phyloP scores from a whole-genome alignment of 2,888 invertebrate genomes.

The Macrosoma leucophasiata region DNA sequence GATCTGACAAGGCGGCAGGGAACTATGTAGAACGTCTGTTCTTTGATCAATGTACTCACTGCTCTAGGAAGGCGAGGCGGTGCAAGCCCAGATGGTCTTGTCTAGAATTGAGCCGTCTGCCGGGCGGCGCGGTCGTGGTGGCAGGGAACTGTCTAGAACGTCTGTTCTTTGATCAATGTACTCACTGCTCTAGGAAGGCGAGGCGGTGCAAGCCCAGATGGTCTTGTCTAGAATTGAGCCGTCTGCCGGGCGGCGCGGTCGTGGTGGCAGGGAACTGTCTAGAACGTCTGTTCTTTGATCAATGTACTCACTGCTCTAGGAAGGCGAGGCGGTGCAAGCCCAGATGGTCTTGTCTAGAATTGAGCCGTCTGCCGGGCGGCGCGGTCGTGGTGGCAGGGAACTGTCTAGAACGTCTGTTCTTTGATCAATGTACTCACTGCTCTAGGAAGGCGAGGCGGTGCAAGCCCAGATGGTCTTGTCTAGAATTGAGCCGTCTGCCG shows the following conservation, averaged over 20 bases:
- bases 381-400: no score
- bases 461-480: constrained; percentile 57
- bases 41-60: constrained; percentile 54
- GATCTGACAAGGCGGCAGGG: no score
- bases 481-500: constrained; percentile 52
- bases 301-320: constrained; percentile 63
- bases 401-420: no score
- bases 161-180: no score
- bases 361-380: constrained; percentile 47
- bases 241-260: constrained; percentile 45
- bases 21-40: no score
- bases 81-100: constrained; percentile 54
- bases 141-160: no score
- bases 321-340: constrained; percentile 37
- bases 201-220: constrained; percentile 38
- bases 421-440: no score
- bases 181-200: constrained; percentile 59
- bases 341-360: constrained; percentile 66
- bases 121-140: no score
- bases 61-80: constrained; percentile 47
- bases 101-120: constrained; percentile 55
- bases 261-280: no score
- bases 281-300: no score
- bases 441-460: constrained; percentile 45
- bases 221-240: constrained; percentile 65